Evolutionary conservation across 2,888 invertebrate species (phyloP).

Genomic region (Pelosia muscerda): DNA sequence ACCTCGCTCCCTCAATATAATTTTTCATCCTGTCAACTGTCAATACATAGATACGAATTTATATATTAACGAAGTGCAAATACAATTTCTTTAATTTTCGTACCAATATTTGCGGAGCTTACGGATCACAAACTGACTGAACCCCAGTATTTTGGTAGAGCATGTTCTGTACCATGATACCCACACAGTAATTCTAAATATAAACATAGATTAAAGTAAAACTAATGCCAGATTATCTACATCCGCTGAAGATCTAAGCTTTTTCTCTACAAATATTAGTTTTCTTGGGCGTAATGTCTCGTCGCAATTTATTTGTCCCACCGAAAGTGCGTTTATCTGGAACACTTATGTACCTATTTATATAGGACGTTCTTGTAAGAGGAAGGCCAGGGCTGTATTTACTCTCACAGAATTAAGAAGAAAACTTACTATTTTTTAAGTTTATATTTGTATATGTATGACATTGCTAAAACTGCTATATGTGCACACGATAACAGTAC

Average conservation of each 20-base stretch:
- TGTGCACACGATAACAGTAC: too few species aligned
- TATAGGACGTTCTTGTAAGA: background rate
- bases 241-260: conserved; percentile 1
- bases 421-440: too few species aligned
- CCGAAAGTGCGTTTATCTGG: background rate
- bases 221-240: background rate
- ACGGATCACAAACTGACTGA: too few species aligned
- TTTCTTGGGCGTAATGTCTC: background rate
- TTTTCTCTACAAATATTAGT: background rate
- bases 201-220: background rate
- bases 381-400: background rate
- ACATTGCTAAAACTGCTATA: too few species aligned
- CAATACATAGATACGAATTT: too few species aligned
- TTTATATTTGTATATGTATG: too few species aligned
- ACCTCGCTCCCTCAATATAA: too few species aligned
- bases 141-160: background rate
- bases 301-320: conserved; percentile 1
- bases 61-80: too few species aligned
- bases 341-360: background rate
- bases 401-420: background rate
- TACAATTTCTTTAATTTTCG: too few species aligned
- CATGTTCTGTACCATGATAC: background rate
- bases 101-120: too few species aligned
- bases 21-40: too few species aligned
- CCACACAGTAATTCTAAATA: background rate